These are phyloP conservation scores for Antennarius striatus DNA, from an alignment of 2,113 vertebrate species.

Conservation along the genomic window DNA sequence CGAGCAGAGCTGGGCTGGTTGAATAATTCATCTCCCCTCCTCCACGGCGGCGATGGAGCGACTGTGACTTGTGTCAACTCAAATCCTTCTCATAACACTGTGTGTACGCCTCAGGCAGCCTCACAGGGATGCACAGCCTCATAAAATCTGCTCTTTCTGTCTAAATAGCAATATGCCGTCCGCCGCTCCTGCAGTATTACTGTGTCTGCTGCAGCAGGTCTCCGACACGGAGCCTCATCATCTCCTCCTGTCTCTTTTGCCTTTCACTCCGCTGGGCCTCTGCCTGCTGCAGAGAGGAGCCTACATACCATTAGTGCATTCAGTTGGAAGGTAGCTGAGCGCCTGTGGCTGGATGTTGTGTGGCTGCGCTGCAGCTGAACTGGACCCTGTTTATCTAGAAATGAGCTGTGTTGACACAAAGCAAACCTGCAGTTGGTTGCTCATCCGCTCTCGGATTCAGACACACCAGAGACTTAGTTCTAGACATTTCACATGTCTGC, in stretches of 20 bases:
- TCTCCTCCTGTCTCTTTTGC: constrained; percentile 29
- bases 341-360: constrained; percentile 33
- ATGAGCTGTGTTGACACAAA: constrained; percentile 26
- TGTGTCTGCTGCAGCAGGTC: constrained; percentile 58
- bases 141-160: constrained; percentile 46
- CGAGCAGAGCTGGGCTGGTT: constrained; percentile 58
- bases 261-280: constrained; percentile 43
- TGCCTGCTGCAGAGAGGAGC: constrained; percentile 43
- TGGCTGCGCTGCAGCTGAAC: constrained; percentile 28
- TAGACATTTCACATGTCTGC: neutral
- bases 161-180: constrained; percentile 59
- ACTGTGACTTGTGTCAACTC: constrained; percentile 76
- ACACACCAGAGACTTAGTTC: neutral
- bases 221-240: constrained; percentile 45
- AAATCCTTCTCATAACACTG: constrained; percentile 69
- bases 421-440: constrained; percentile 17
- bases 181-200: constrained; percentile 38
- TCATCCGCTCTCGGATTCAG: constrained; percentile 8
- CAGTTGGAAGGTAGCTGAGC: constrained; percentile 41
- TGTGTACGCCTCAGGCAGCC: constrained; percentile 70
- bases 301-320: constrained; percentile 48
- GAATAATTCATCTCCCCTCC: constrained; percentile 70
- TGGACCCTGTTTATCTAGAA: constrained; percentile 41
- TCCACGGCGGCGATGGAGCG: constrained; percentile 57
- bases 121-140: constrained; percentile 40